Evolutionary conservation across 2,888 invertebrate genomes (phyloP), one percentile per base, ranked within the genome.

Genomic region (Tortricodes alternella): DNA sequence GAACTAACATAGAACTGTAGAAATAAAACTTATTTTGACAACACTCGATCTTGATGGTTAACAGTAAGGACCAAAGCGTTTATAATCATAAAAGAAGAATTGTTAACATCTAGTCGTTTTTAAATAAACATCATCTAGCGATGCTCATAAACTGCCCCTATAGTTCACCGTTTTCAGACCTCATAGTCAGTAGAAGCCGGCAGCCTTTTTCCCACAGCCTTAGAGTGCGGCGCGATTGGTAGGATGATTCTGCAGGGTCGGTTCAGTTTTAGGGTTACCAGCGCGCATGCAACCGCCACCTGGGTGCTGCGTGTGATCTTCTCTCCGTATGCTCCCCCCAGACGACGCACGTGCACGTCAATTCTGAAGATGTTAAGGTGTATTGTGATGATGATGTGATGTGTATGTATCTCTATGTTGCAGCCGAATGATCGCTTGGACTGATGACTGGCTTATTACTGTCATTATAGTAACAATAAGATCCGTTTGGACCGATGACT

Each of bases 241-340:
- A 95, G 78, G 39, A 92, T 86, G 48, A 96, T 85, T 53, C 94
- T 91, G 2, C 95, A 94, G 0, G 95, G 95, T 46, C 81, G 78
- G 70, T 93, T 91, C 2, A 94, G 76, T 61, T 92, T 91, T 62
- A 91, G 76, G 0, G 93, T 92, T 0, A 93, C 94, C 8, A 96
- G 70, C 2, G 94, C 93, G 61, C 94, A 92, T 0, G 94, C 93
- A n/a, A 92, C 87, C 0, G 94, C 90, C 2, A 93, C 72, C 50
- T 92, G 87, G 2, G 81, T 70, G 7, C 91, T 79, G 27, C 95
- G 89, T 0, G 93, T 90, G 61, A 95, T 92, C 80, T 97, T 97
- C 0, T 91, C 91, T 0, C 97, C 97, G 69, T 94, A 97, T 2
- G 67, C 78, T 15, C 86, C 86, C 1, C 84, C 84, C 0, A 80